Evolutionary conservation across 2,113 vertebrate genomes (phyloP).

Genomic region (Alethe diademata): DNA sequence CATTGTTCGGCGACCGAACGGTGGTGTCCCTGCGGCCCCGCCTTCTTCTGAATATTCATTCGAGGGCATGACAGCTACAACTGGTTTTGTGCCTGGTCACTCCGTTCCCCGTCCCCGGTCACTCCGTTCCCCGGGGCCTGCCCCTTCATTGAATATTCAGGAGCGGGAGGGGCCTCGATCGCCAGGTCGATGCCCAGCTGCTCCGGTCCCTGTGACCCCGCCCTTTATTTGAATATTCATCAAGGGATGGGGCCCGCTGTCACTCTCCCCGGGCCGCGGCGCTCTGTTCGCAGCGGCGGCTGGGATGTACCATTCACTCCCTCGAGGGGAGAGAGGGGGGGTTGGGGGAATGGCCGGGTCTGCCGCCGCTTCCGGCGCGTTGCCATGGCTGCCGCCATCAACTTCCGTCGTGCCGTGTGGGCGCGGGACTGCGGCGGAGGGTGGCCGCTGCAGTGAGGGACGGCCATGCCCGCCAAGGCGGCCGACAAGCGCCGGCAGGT

Average conservation of each 20-base stretch:
- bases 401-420: background rate
- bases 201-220: background rate
- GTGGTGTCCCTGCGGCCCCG: too few relatives aligned
- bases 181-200: too few relatives aligned
- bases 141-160: background rate
- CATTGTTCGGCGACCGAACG: accelerated
- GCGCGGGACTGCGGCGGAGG: background rate
- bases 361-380: background rate
- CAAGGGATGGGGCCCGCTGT: accelerated
- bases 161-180: background rate
- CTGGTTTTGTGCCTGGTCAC: background rate
- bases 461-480: conserved; percentile 51
- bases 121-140: accelerated
- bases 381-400: conserved; percentile 12
- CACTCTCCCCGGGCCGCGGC: background rate
- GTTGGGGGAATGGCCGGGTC: accelerated
- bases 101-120: too few relatives aligned
- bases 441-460: background rate
- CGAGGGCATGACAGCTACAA: accelerated
- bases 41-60: background rate
- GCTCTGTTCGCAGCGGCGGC: background rate
- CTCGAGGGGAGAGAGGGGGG: too few relatives aligned
- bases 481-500: conserved; percentile 54
- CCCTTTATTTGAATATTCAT: background rate
- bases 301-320: background rate